Base-by-base conservation (phyloP, 2,888 invertebrate genomes). In the Tillus elongatus region DNA sequence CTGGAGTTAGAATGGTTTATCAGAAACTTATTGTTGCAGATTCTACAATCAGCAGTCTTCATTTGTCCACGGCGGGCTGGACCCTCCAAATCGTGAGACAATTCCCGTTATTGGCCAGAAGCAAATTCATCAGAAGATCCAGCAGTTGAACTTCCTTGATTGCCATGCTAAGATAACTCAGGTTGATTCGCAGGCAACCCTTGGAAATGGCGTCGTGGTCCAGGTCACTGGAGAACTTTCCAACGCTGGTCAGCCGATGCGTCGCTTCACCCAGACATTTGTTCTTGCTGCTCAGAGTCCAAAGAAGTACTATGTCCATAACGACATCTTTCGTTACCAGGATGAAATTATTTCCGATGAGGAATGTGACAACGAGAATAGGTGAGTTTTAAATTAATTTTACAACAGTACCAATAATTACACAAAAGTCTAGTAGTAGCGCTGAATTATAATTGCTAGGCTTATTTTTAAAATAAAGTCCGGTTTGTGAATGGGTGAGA, bases 251-350 rank as follows among this genome's bases (percentile, higher is more conserved):
- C 85, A 91, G 62, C 93, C 93, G 36, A 93, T 95, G 93, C 79
- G 96, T 13, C 84, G 95, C 39, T 97, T 97, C 70, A 93, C 95
- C 63, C 96, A 97, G 72, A 96, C 96, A 0, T 91, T 97, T 71
- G 95, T 97, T 39, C 70, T 97, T 64, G 95, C 90, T 43, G 84
- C 91, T 42, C 93, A 95, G 69, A 85, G 89, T 39, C 92, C 95
- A 41, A 95, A 92, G 73, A 92, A 93, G 71, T 97, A 93, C 72
- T 97, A 96, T 66, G 96, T 97, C 43, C 92, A 93, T 68, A 97
- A 97, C 68, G 96, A 97, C 70, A 96, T 97, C 67, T 97, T 97
- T 70, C 86, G 95, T 47, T 97, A 96, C 68, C 95, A 95, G 77
- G 70, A 78, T 57, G 77, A 78, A 56, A 73, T 77, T 33, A 76